Conservation (phyloP, 2,888 invertebrate genomes). For the Nymphalis polychloros region DNA sequence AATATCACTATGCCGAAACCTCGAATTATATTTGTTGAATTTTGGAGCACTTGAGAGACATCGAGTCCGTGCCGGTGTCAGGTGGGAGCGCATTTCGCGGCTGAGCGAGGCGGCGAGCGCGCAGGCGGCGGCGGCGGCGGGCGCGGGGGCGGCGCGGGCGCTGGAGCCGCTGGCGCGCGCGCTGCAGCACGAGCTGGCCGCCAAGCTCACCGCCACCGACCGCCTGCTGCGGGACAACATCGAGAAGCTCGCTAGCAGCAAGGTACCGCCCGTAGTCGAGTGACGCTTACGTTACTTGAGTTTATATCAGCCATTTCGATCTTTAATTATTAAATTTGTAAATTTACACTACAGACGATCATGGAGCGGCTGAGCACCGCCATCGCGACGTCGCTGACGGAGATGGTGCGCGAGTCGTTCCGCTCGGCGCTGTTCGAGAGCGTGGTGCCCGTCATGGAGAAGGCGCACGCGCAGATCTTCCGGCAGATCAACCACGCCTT, state of each 20-base stretch:
- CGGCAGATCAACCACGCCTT: conserved; percentile 94
- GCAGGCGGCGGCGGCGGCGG: conserved; percentile 71
- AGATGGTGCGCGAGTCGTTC: conserved; percentile 88
- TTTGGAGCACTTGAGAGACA: background rate
- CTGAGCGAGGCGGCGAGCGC: conserved; percentile 55
- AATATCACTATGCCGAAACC: background rate
- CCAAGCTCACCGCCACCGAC: conserved; percentile 88
- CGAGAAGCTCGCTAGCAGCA: conserved; percentile 88
- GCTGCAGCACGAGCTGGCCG: conserved; percentile 87
- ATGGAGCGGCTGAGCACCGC: conserved; percentile 88
- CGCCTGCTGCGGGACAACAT: conserved; percentile 89
- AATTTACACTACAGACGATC: conserved; percentile 79
- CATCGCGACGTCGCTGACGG: conserved; percentile 86
- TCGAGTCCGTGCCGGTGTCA: conserved; percentile 34
- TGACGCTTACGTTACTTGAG: too few relatives aligned
- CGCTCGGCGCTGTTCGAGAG: conserved; percentile 88
- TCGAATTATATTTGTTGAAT: too few relatives aligned
- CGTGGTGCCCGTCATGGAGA: conserved; percentile 93
- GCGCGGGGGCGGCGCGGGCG: conserved; percentile 81
- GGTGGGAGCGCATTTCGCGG: conserved; percentile 66
- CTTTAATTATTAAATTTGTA: background rate
- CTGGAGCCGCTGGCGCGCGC: conserved; percentile 88
- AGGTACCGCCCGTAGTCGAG: conserved; percentile 72
- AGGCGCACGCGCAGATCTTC: conserved; percentile 92
- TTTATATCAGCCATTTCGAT: too few relatives aligned